A percentile compares a stretch with the other conserved stretches of the same genome.
Conservation (phyloP, 2,888 invertebrate genomes). For the Oxycera nigricornis region DNA sequence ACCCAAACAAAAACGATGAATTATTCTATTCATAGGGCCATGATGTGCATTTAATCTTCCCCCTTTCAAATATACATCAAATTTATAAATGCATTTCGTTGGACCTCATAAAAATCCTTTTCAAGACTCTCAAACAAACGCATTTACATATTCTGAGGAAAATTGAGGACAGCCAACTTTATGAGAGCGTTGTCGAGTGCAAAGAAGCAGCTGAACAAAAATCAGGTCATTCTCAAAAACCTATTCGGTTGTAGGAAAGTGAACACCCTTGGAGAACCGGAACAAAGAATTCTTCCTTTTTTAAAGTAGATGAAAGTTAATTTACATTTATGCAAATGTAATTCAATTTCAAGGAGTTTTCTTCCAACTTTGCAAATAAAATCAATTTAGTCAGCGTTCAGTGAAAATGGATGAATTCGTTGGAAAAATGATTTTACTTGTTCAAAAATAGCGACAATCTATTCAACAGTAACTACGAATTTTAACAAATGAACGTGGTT, state of each 20-base stretch:
- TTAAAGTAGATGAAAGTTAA: conserved; percentile 22
- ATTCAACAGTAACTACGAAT: no score
- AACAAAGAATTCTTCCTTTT: conserved; percentile 26
- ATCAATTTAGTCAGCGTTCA: no score
- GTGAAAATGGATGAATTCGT: no score
- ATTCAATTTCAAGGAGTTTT: conserved; percentile 11
- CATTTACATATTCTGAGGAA: conserved; percentile 19
- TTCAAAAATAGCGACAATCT: no score
- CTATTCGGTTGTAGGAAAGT: background rate
- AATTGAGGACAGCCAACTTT: conserved; percentile 24
- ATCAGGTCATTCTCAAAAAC: conserved; percentile 16
- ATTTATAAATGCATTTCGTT: background rate
- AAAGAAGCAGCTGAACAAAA: background rate
- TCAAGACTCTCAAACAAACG: background rate
- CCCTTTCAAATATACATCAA: background rate
- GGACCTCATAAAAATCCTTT: background rate
- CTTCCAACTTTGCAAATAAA: conserved; percentile 20
- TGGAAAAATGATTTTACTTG: no score
- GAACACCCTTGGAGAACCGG: background rate
- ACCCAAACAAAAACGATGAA: background rate
- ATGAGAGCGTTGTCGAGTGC: conserved; percentile 6
- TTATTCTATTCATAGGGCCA: background rate
- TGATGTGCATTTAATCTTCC: background rate
- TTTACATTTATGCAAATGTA: conserved; percentile 34
- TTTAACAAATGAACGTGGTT: no score